Evolutionary conservation across 2,888 invertebrate genomes (phyloP).

Genomic region (Cerastis rubricosa): DNA sequence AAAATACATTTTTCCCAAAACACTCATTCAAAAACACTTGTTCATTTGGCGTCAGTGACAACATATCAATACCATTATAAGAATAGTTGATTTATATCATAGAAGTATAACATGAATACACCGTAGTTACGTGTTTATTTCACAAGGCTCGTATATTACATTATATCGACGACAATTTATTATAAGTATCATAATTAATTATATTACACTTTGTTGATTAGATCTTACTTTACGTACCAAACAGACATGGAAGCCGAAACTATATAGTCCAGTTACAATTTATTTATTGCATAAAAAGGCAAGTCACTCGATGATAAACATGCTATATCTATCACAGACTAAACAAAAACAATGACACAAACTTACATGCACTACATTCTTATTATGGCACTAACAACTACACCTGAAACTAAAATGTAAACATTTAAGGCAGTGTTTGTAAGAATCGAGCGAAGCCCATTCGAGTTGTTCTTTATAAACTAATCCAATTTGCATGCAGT

Average conservation of each 20-base stretch:
- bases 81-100: conserved; percentile 64
- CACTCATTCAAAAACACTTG: conserved; percentile 56
- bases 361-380: conserved; percentile 83
- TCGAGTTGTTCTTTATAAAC: conserved; percentile 50
- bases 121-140: conserved; percentile 56
- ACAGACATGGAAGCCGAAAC: conserved; percentile 58
- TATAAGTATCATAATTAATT: conserved; percentile 50
- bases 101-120: conserved; percentile 66
- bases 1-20: conserved; percentile 47
- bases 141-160: conserved; percentile 57
- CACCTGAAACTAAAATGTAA: conserved; percentile 78
- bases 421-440: conserved; percentile 81
- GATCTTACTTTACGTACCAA: conserved; percentile 62
- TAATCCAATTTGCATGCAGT: conserved; percentile 54
- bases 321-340: conserved; percentile 90
- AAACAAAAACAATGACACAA: conserved; percentile 83
- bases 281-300: conserved; percentile 77
- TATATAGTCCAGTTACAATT: conserved; percentile 63
- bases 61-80: conserved; percentile 64
- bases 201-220: conserved; percentile 59
- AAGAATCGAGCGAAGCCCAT: conserved; percentile 55
- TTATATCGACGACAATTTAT: conserved; percentile 51
- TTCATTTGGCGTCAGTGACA: conserved; percentile 65
- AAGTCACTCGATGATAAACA: conserved; percentile 83
- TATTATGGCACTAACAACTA: conserved; percentile 89